These are phyloP conservation scores for Sternarchorhynchus goeldii DNA, from an alignment of 2,797 vertebrate species.

Conservation along the genomic window DNA sequence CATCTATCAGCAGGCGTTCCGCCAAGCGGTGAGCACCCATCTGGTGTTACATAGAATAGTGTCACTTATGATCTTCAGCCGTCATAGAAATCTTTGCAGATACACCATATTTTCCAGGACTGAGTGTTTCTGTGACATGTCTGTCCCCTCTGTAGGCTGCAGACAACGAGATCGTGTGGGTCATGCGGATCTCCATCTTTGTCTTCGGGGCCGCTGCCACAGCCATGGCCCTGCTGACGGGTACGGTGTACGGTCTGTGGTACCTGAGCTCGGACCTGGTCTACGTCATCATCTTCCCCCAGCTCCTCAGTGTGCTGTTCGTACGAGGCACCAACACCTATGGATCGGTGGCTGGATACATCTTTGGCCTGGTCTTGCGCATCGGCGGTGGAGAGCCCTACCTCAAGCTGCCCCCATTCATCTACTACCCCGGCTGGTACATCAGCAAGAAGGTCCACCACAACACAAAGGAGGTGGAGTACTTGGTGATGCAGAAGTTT, in stretches of 20 bases:
- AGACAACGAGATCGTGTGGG: conserved; percentile 94
- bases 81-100: background rate
- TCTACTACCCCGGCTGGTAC: conserved; percentile 92
- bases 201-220: conserved; percentile 93
- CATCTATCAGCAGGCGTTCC: conserved; percentile 94
- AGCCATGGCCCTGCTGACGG: conserved; percentile 90
- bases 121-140: background rate
- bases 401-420: conserved; percentile 87
- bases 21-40: conserved; percentile 85
- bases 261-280: conserved; percentile 97
- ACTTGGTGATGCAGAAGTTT: conserved; percentile 86
- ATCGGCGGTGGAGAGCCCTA: conserved; percentile 95
- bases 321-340: conserved; percentile 96
- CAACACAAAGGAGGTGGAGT: conserved; percentile 66
- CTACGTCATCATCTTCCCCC: conserved; percentile 98
- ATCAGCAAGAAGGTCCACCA: conserved; percentile 71
- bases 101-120: background rate
- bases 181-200: conserved; percentile 93
- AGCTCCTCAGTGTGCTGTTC: conserved; percentile 92
- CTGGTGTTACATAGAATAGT: background rate
- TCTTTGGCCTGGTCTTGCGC: conserved; percentile 89
- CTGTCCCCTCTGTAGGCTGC: conserved; percentile 80
- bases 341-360: conserved; percentile 88
- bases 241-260: conserved; percentile 95
- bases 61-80: background rate